Conservation (phyloP, 2,113 vertebrate species). For the Tinamus guttatus region DNA sequence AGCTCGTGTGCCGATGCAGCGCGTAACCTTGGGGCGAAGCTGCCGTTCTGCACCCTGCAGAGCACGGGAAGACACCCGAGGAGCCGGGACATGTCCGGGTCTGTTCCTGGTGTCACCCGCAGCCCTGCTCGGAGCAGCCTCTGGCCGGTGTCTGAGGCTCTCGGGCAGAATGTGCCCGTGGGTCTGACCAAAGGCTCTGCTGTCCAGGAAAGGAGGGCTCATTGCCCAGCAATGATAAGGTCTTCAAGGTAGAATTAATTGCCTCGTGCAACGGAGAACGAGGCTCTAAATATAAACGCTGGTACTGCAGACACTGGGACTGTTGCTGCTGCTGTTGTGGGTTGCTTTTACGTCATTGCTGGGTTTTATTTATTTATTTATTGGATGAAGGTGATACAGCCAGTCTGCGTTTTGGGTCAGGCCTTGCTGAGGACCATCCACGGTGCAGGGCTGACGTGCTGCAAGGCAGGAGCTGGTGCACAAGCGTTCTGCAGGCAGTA, state of each 20-base stretch:
- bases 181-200: neutral
- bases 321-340: neutral
- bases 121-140: neutral
- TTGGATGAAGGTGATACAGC: neutral
- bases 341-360: neutral
- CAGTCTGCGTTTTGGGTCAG: fast-evolving
- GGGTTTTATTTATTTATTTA: neutral
- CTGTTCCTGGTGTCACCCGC: neutral
- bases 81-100: neutral
- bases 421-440: fast-evolving
- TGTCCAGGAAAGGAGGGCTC: neutral
- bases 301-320: neutral
- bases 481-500: neutral
- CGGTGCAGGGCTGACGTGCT: fast-evolving
- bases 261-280: neutral
- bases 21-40: neutral
- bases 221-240: neutral
- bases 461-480: too few relatives aligned
- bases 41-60: neutral
- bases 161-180: neutral
- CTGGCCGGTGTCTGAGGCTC: neutral
- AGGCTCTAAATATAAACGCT: neutral
- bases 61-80: neutral
- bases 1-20: neutral
- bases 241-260: neutral